Base-by-base conservation (phyloP, 2,888 invertebrate genomes). In the Cerastis rubricosa region DNA sequence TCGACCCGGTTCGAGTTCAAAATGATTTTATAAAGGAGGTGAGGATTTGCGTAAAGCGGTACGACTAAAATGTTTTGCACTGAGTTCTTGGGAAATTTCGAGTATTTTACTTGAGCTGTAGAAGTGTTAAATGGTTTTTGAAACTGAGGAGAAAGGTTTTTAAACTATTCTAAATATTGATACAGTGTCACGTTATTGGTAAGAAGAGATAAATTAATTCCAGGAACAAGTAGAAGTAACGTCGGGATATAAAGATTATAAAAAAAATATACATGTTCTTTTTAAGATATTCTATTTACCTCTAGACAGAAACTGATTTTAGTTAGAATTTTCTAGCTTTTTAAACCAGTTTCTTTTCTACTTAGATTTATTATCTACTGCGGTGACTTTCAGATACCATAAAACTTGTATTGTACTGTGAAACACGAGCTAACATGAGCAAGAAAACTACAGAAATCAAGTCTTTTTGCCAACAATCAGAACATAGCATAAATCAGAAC, bases 1-100 rank as follows among this genome's bases (percentile, higher is more conserved):
- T 72, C 76, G 69, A 78, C 57, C 72, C 71, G 49, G 65, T 71
- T 71, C 43, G 80, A 72, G 76, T 82, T 85, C 67, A 78, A 68
- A 88, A 83, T 67, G 73, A 71, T 85, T 83, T 80, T 77, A 71
- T 74, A 76, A 71, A 78, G 63, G 29, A 66, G 51, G 66, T 78
- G 43, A 57, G 51, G 68, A 81, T 73, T 82, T 78, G 25, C 59
- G 65, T 67, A 68, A 83, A 79, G 71, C 68, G 47, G 71, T 73
- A 67, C 64, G 72, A 63, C 35, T 73, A 29, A 45, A 68, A 72
- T 69, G n/a, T 80, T 80, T 85, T 65, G 47, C 7, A 67, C 67
- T 40, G 40, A 66, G 7, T 85, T 76, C 40, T 29, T 64, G 6
- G 29, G 35, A 54, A 49, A 68, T 68, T 59, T 43, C 64, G 49